A percentile compares a stretch with the other conserved stretches of the same genome.
phyloP scores from a whole-genome alignment of 2,113 vertebrate species.

The Phoenicopterus ruber region DNA sequence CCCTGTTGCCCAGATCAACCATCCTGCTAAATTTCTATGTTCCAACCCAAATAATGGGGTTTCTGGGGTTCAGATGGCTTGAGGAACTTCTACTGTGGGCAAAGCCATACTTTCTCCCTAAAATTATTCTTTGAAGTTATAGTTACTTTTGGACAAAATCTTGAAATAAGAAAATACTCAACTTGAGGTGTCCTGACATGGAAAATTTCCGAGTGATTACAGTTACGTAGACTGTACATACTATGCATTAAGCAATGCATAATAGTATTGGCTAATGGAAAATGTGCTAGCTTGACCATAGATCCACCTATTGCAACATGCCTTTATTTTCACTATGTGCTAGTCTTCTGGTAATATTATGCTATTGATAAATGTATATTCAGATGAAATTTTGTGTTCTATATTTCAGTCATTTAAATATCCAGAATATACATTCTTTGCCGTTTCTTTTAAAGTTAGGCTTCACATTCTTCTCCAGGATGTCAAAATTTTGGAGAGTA shows the following conservation, averaged over 20 bases:
- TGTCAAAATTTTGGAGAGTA: background rate
- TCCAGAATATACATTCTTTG: background rate
- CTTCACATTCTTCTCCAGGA: background rate
- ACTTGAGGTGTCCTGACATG: background rate
- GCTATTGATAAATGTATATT: background rate
- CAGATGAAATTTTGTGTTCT: background rate
- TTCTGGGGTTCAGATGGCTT: background rate
- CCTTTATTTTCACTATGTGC: background rate
- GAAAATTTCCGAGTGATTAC: background rate
- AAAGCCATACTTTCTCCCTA: background rate
- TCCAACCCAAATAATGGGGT: background rate
- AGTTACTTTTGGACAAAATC: background rate
- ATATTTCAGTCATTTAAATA: background rate
- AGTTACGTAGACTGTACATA: rapidly evolving
- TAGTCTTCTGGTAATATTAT: background rate
- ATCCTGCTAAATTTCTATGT: background rate
- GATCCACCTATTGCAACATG: background rate
- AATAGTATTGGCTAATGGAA: background rate
- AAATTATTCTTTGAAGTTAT: background rate
- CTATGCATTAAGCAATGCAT: background rate
- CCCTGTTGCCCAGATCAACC: background rate
- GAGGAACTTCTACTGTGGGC: background rate
- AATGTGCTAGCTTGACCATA: background rate
- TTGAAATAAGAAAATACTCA: background rate
- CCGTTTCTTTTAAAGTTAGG: background rate